These are phyloP conservation scores for Phenganax stokvisi DNA, from an alignment of 92 coral and sea anemone species.

Conservation along the genomic window DNA sequence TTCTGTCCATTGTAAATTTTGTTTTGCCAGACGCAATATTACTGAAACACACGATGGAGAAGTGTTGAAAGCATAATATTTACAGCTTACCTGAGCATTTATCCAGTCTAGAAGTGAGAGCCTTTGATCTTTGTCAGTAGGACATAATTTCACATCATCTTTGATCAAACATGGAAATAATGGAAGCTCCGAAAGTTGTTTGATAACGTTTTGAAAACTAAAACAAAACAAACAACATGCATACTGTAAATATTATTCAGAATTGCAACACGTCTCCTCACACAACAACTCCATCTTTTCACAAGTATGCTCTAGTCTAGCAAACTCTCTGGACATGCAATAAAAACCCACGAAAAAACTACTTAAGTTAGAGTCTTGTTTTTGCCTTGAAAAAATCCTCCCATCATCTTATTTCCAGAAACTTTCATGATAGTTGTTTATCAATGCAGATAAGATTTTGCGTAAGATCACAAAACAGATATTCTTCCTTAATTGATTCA, in stretches of 20 bases:
- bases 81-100: conserved; percentile 71
- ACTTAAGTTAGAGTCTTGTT: too few relatives aligned
- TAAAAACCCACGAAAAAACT: too few relatives aligned
- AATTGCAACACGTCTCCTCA: background rate
- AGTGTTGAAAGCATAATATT: background rate
- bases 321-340: too few relatives aligned
- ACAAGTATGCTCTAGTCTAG: background rate
- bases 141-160: conserved; percentile 25
- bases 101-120: conserved; percentile 86
- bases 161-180: conserved; percentile 66
- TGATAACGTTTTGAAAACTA: conserved; percentile 72
- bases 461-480: too few relatives aligned
- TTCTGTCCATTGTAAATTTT: too few relatives aligned
- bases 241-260: background rate
- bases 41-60: background rate
- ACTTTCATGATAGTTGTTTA: too few relatives aligned
- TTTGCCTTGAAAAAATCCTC: too few relatives aligned
- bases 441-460: too few relatives aligned
- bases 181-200: conserved; percentile 70
- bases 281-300: background rate
- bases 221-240: background rate
- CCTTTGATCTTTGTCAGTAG: background rate
- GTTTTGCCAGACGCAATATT: too few relatives aligned
- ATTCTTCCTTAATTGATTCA: too few relatives aligned
- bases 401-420: too few relatives aligned